Evolutionary conservation across 1,140 invertebrate species (phyloP), one percentile per base, ranked within the genome.

Genomic region (Formica exsecta): DNA sequence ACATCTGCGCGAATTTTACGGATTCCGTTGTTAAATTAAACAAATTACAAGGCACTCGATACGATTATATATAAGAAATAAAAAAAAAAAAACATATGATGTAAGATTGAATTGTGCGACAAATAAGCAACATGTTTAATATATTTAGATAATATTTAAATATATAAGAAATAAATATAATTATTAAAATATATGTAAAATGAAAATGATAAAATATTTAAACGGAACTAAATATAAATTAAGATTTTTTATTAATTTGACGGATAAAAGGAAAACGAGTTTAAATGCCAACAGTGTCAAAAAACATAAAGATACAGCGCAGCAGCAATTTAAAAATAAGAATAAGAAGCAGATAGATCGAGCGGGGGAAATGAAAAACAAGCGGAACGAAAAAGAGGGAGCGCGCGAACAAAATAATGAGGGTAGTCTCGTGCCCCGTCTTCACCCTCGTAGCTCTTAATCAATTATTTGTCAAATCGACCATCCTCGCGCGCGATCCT

Each of bases 381-480:
- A 74, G 41, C 19, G 13, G 13, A 74, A 36, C 38, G 25, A 32
- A 75, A 61, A 85, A 65, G 64, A 7, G 13, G 19, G 38, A 11
- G 51, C 22, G 32, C 61, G 38, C 25, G 51, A 74, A 79, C 77
- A 74, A 79, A 89, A 36, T 74, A 79, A 85, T 38, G 65, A 87
- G 61, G 51, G 51, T 75, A 36, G 25, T 32, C 13, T 32, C 57
- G 62, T n/a, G 51, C 36, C 29, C 57, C 59, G 36, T 80, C 51
- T 66, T 32, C 25, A 62, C 86, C 64, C 85, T 61, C 68, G 68
- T 44, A 16, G 41, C n/a, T 85, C 66, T 86, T 81, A 86, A 88
- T 88, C 83, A 88, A 88, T 89, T 88, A 89, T 81, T 89, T 76
- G 86, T 64, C 61, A 64, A 79, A 75, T 70, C 65, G n/a, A 65